Base-by-base conservation (phyloP, 2,888 invertebrate species). In the Netelia fuscicornis region DNA sequence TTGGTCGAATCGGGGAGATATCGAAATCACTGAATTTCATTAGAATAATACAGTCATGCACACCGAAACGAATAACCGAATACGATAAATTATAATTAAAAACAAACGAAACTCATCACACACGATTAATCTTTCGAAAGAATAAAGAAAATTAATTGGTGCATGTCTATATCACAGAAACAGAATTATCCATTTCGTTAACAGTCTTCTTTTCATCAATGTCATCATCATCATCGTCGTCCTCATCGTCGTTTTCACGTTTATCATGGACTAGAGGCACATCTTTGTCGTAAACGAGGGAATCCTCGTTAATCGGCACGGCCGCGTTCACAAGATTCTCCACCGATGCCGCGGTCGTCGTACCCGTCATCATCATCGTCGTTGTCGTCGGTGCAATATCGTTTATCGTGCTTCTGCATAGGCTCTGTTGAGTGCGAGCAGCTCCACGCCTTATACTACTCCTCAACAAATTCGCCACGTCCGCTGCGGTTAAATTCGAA, bases 381-480 rank as follows among this genome's bases (percentile, higher is more conserved):
- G 52, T 58, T 23, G 65, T 62, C 6, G 44, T 2, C 10, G 68
- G 20, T 56, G 77, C 25, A 68, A 23, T 64, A 76, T 79, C 81
- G 62, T 80, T 60, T 0, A 79, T 20, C 52, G 86, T 84, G 83
- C 89, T 91, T 75, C 92, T 90, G 37, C 93, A 90, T 54, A 93
- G 68, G 2, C 91, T 91, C 48, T 92, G 92, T 9, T 91, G 92
- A 2, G 92, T 92, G 30, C 94, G 90, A 13, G 93, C 88, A 1
- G 94, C 94, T 74, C 95, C 95, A 23, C 95, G 92, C 70, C 95
- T 93, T 84, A 95, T 95, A 88, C 95, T 95, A 88, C 95, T 95
- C 30, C 96, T 93, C 74, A 96, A 89, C 48, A 96, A 94, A 83
- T 94, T 95, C 13, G 95, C 95, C 9, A 96, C 95, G 85, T 95